Conservation (phyloP, 1,140 invertebrate species). For the Temnothorax curvispinosus region DNA sequence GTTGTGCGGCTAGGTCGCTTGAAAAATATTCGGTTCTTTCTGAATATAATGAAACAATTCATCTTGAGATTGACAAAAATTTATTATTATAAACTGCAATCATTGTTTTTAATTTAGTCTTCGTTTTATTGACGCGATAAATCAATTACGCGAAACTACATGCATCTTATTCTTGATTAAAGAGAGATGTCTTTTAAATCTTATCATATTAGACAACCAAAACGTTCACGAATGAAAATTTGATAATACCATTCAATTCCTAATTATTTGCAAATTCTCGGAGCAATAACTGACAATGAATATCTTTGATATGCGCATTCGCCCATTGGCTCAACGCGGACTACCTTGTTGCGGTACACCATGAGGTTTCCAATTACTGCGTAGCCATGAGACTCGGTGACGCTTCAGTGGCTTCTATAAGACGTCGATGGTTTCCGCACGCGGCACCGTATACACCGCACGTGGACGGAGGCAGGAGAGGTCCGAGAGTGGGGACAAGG, state of each 20-base stretch:
- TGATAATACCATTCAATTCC: neutral
- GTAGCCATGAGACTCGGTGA: conserved; percentile 68
- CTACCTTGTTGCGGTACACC: conserved; percentile 53
- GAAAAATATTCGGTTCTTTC: neutral
- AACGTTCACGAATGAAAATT: neutral
- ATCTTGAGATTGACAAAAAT: neutral
- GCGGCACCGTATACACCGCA: conserved; percentile 41
- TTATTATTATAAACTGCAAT: neutral
- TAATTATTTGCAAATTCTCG: neutral
- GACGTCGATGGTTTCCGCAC: conserved; percentile 60
- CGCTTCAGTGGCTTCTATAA: conserved; percentile 77
- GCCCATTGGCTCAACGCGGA: conserved; percentile 38
- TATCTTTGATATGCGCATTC: conserved; percentile 58
- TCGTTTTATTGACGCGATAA: neutral
- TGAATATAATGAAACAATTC: neutral
- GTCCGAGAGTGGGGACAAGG: conserved; percentile 56
- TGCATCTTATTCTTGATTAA: neutral
- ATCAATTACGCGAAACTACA: neutral
- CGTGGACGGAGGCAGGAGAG: conserved; percentile 26
- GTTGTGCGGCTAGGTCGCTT: neutral
- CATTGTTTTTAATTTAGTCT: neutral
- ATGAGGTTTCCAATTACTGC: conserved; percentile 81
- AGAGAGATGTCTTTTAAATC: neutral
- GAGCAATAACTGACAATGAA: conserved; percentile 52
- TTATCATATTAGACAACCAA: neutral